A percentile compares a stretch with the other conserved stretches of the same genome.
Evolutionary conservation across 1,140 invertebrate species (phyloP).

Genomic region (Globodera ellingtonae): DNA sequence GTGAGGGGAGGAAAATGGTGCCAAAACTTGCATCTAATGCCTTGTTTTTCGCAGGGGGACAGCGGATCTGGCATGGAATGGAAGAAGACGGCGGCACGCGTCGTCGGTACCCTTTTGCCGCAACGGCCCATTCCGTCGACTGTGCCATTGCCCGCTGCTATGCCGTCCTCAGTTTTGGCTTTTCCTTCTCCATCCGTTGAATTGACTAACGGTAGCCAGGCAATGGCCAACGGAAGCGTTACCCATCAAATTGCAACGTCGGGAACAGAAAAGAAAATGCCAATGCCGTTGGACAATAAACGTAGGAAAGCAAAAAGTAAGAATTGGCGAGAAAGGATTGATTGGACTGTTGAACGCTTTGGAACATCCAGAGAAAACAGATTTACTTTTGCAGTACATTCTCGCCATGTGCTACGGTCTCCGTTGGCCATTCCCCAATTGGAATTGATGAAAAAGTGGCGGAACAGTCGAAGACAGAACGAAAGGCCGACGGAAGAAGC

Average conservation of each 20-base stretch:
- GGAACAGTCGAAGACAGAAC: constrained; percentile 4
- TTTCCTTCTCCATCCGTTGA: neutral
- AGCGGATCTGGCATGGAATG: constrained; percentile 45
- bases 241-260: neutral
- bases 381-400: neutral
- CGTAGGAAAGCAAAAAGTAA: neutral
- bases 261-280: neutral
- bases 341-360: neutral
- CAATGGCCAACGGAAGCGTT: neutral
- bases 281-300: neutral
- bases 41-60: constrained; percentile 37
- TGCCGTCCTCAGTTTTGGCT: neutral
- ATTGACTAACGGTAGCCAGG: neutral
- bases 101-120: neutral
- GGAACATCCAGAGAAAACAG: no score
- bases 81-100: no score
- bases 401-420: constrained; percentile 12
- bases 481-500: neutral
- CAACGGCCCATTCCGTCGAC: neutral
- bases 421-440: constrained; percentile 16
- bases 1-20: constrained; percentile 21
- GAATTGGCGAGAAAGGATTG: neutral
- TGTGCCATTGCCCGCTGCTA: neutral
- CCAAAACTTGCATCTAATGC: neutral
- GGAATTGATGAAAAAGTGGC: constrained; percentile 18